A percentile compares a stretch with the other conserved stretches of the same genome.
These are phyloP conservation scores for Microchrysa polita DNA, from an alignment of 2,888 invertebrate genomes.

Conservation along the genomic window DNA sequence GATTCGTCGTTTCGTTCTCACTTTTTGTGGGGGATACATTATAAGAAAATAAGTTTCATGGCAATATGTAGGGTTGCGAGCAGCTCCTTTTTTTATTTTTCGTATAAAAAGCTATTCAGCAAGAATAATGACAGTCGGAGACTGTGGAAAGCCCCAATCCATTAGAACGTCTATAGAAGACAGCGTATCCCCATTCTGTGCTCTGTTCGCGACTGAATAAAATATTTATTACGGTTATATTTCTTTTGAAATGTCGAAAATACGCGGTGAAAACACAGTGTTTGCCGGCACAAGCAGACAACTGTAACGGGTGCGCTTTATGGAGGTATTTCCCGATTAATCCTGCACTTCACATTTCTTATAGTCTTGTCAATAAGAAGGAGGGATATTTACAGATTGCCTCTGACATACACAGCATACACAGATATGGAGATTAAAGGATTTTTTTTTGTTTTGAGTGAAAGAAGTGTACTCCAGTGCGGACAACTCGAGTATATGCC, in stretches of 20 bases:
- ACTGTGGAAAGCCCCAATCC: background rate
- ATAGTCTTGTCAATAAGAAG: background rate
- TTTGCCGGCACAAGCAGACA: background rate
- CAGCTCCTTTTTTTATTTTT: too few species aligned
- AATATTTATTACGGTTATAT: slow-evolving; percentile 9
- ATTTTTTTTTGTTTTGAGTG: too few species aligned
- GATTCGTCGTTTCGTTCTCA: too few species aligned
- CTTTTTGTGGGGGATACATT: too few species aligned
- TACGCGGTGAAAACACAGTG: background rate
- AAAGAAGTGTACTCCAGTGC: too few species aligned
- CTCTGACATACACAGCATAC: too few species aligned
- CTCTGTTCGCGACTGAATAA: background rate
- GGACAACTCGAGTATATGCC: too few species aligned
- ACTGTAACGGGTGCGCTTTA: slow-evolving; percentile 6
- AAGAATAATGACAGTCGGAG: slow-evolving; percentile 11
- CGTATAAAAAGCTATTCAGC: background rate
- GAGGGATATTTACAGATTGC: background rate
- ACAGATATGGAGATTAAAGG: background rate
- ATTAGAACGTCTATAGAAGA: slow-evolving; percentile 5
- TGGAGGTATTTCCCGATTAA: background rate
- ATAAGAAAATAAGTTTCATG: too few species aligned
- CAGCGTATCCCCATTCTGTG: background rate
- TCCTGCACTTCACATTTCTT: background rate
- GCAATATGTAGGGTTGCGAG: too few species aligned
- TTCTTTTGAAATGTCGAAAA: background rate